Conservation (phyloP, 2,888 invertebrate genomes). For the Philhelius pedissequus region DNA sequence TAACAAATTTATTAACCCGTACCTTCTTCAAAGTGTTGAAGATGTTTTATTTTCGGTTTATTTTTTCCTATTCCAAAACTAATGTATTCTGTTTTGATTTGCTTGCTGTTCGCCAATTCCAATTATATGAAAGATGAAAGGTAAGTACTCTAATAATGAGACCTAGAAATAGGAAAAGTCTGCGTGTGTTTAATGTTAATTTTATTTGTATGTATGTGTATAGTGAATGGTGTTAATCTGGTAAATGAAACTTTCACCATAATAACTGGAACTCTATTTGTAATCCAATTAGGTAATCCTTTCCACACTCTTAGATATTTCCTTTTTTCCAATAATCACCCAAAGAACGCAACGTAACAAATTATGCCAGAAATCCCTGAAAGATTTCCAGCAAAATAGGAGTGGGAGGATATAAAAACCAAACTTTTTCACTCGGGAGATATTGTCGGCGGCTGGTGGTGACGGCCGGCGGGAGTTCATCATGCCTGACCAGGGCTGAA, state of each 20-base stretch:
- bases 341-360: neutral
- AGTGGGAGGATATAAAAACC: neutral
- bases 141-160: neutral
- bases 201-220: neutral
- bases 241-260: conserved; percentile 12
- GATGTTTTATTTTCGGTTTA: neutral
- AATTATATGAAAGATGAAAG: neutral
- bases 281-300: conserved; percentile 15
- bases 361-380: neutral
- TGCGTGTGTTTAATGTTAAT: conserved; percentile 5
- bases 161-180: neutral
- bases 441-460: neutral
- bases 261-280: conserved; percentile 10
- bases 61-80: neutral
- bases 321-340: neutral
- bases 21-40: neutral
- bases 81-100: neutral
- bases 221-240: neutral
- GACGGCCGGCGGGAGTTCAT: neutral
- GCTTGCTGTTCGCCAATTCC: neutral
- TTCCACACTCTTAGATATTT: neutral
- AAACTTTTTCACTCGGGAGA: no score
- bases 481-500: neutral
- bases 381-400: neutral
- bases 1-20: no score